A percentile compares a stretch with the other conserved stretches of the same genome.
phyloP scores from a whole-genome alignment of 2,888 invertebrate species.

The Orthosia incerta region DNA sequence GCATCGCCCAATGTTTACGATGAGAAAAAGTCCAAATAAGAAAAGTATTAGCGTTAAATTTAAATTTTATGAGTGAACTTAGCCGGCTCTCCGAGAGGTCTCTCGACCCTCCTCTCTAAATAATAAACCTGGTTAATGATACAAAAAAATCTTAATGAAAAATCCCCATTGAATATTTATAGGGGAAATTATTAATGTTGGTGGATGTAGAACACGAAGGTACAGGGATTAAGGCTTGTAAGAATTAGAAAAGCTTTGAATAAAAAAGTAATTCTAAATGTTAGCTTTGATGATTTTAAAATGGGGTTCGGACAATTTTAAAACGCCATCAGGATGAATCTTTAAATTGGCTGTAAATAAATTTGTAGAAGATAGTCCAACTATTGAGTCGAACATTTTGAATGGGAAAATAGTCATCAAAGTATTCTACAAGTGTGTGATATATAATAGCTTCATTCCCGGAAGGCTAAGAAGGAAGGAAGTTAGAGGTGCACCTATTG shows the following conservation, averaged over 20 bases:
- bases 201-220: slow-evolving; percentile 62
- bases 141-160: slow-evolving; percentile 74
- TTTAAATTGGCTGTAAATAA: neutral
- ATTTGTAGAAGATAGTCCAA: neutral
- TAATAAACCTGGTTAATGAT: slow-evolving; percentile 82
- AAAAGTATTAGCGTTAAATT: slow-evolving; percentile 75
- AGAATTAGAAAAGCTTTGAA: slow-evolving; percentile 58
- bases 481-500: no score
- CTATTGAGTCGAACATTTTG: neutral
- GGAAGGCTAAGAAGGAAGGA: no score
- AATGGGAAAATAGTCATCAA: neutral
- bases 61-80: slow-evolving; percentile 78
- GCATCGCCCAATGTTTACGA: slow-evolving; percentile 64
- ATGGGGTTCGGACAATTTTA: slow-evolving; percentile 20
- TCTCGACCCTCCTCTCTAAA: slow-evolving; percentile 74
- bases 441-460: no score
- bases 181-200: slow-evolving; percentile 66
- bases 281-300: slow-evolving; percentile 42
- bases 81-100: slow-evolving; percentile 66
- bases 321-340: neutral
- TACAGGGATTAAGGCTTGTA: slow-evolving; percentile 60
- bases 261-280: slow-evolving; percentile 49
- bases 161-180: slow-evolving; percentile 72
- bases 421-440: neutral
- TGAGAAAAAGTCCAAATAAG: slow-evolving; percentile 67